Base-by-base conservation (phyloP, 2,113 vertebrate genomes). In the Xiphophorus maculatus region DNA sequence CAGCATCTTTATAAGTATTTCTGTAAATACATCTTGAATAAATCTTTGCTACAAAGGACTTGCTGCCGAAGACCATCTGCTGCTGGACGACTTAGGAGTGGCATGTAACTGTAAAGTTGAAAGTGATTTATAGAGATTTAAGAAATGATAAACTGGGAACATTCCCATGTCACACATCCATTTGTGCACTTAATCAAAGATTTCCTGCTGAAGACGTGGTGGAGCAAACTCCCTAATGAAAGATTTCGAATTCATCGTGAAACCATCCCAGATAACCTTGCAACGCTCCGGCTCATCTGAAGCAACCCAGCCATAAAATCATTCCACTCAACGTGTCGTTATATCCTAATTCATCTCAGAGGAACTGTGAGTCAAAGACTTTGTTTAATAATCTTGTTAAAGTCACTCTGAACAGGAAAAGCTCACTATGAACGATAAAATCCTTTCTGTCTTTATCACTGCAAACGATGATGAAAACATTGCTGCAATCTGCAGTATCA, bases 221-320 rank as follows among this genome's bases (percentile, higher is more conserved):
- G 25, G 69, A 84, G 76, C 30, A 2, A 80, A 80, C 80, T 37
- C 27, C n/a, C n/a, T 80, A 76, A 80, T 64, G 63, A 68, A 19
- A 73, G 60, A 71, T 87, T 84, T 78, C 2, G 37, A 80, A 83
- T 85, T 87, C 65, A 66, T 80, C 69, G 63, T 5, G 60, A 35
- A 62, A 80, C 62, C 69, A 63, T 79, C 79, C 54, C 33, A 42
- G 71, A 82, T 86, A 88, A 88, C 69, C 60, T 66, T 64, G 30
- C 58, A 40, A 33, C 42, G 81, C 58, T 76, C 35, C 61, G 79
- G 85, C 88, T 93, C 80, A 89, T 91, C 86, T 88, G 88, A 87
- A 84, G 82, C 77, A 90, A 88, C 71, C 79, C 80, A 92, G 80
- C 83, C 90, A 91, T 91, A 91, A 89, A 91, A 93, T 90, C 76